These are phyloP conservation scores for Cyphomyrus discorhynchus DNA, from an alignment of 2,113 vertebrate genomes.

Conservation along the genomic window DNA sequence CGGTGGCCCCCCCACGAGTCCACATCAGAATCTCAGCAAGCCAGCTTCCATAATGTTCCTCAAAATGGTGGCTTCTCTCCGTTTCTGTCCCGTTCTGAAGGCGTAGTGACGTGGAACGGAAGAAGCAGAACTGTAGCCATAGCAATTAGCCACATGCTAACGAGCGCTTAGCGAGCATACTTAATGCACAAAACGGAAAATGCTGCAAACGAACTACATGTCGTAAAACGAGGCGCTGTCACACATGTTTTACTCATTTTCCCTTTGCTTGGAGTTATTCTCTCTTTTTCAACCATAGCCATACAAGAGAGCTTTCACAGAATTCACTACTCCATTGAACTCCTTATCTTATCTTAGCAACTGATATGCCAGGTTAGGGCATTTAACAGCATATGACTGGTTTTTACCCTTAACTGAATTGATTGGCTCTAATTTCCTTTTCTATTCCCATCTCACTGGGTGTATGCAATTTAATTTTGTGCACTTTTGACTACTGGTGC, in stretches of 20 bases:
- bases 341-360: not conserved
- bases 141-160: not conserved
- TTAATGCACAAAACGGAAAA: not conserved
- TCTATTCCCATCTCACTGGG: slow-evolving; percentile 16
- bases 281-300: not conserved
- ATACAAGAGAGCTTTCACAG: not conserved
- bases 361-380: not conserved
- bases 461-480: slow-evolving; percentile 33
- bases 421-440: slow-evolving; percentile 1
- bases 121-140: not conserved
- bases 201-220: not conserved
- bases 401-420: slow-evolving; percentile 17
- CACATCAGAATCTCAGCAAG: not conserved
- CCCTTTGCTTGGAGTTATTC: not conserved
- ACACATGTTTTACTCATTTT: not conserved
- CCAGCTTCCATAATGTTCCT: not conserved
- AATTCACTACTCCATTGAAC: not conserved
- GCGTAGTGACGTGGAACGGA: too few relatives aligned
- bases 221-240: not conserved
- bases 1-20: not conserved
- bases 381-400: too few relatives aligned
- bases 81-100: not conserved
- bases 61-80: not conserved
- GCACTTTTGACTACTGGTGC: slow-evolving; percentile 44
- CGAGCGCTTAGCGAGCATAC: not conserved